These are phyloP conservation scores for Chamaetylas fuelleborni DNA, from an alignment of 2,113 vertebrate genomes.

Conservation along the genomic window DNA sequence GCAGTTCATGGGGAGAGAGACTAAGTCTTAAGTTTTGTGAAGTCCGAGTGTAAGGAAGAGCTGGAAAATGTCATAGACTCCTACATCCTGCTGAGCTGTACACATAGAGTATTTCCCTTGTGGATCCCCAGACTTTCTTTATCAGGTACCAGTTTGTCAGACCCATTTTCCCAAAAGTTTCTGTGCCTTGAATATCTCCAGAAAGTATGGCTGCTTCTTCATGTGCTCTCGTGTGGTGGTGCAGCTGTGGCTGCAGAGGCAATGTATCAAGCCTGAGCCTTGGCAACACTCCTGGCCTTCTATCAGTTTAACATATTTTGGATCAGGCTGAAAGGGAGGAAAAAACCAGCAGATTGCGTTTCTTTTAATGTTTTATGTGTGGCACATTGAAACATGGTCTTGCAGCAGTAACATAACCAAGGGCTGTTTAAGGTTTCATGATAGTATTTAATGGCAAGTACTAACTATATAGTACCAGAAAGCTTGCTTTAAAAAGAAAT, in stretches of 20 bases:
- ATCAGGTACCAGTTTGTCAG: not conserved
- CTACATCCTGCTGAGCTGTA: not conserved
- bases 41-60: not conserved
- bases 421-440: not conserved
- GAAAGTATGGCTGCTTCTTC: not conserved
- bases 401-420: not conserved
- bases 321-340: not conserved
- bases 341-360: not conserved
- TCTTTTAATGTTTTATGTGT: not conserved
- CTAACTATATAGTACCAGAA: not conserved
- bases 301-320: not conserved
- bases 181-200: not conserved
- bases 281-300: not conserved
- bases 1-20: not conserved
- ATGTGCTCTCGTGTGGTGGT: not conserved
- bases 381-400: not conserved
- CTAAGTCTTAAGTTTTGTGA: not conserved
- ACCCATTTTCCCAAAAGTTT: not conserved
- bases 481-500: not conserved
- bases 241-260: not conserved
- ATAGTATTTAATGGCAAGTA: not conserved
- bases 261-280: accelerated
- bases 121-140: not conserved
- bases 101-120: not conserved
- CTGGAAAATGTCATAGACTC: not conserved